A percentile compares a stretch with the other conserved stretches of the same genome.
Conservation (phyloP, 53 echinoderm and acorn worm species). For the Mesocentrotus franciscanus region DNA sequence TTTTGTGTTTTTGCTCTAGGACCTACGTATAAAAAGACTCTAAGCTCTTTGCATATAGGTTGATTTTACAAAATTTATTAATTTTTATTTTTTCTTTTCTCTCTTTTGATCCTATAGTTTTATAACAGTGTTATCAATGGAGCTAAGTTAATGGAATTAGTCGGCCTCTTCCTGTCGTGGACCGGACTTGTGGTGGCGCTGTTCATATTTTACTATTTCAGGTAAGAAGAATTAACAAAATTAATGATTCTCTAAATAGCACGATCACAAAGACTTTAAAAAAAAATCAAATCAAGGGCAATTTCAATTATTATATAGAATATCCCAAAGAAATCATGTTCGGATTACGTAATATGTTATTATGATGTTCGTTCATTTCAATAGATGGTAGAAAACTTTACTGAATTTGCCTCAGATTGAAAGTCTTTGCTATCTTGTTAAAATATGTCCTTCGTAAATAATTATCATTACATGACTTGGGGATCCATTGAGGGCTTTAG, state of each 20-base stretch:
- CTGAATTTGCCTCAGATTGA: background rate
- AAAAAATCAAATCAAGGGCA: background rate
- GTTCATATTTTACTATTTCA: constrained; percentile 87
- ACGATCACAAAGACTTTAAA: background rate
- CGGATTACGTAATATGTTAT: background rate
- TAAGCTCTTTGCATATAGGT: no score
- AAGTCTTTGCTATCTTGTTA: background rate
- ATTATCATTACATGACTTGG: background rate
- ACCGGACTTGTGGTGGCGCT: constrained; percentile 79
- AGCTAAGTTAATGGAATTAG: constrained; percentile 84
- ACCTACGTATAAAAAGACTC: no score
- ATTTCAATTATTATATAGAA: no score
- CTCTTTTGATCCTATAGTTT: constrained; percentile 61
- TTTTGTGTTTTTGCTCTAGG: no score
- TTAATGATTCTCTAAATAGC: no score
- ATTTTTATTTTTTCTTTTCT: background rate
- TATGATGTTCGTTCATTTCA: no score
- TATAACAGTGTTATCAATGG: constrained; percentile 74
- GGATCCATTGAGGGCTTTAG: background rate
- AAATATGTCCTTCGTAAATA: background rate
- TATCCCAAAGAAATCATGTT: no score
- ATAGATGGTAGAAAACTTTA: no score
- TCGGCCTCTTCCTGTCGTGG: constrained; percentile 82
- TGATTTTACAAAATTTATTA: background rate
- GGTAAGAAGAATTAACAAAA: constrained; percentile 66